Evolutionary conservation across 1,140 invertebrate genomes (phyloP), one percentile per base, ranked within the genome.

Genomic region (Diorhabda sublineata): DNA sequence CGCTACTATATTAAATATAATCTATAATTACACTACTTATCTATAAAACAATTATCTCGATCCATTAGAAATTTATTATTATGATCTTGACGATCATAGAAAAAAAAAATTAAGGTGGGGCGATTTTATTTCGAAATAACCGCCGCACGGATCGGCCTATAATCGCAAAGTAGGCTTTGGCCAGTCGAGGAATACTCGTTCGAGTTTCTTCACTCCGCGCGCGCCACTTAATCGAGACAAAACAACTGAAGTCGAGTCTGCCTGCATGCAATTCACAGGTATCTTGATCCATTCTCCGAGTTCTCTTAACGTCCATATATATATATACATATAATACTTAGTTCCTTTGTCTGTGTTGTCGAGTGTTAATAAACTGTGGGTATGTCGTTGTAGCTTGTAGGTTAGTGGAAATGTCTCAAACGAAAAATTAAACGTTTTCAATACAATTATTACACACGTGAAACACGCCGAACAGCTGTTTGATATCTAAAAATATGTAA

Each of bases 191-290:
- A 62, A 62, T 62, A 42, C 61, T 44, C 61, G 61, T 62, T 52
- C n/a, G n/a, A 6, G 47, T 52, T 52, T 62, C 61, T 62, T 45
- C 61, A 62, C 61, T 62, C 61, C 61, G 61, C 61, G 61, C 61
- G 8, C 43, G 42, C n/a, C 44, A 11, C 42, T 62, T 44, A 52
- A 52, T 52, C 61, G 61, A 62, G 61, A 62, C 44, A 62, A 62
- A 62, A 62, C 61, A 62, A 44, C 61, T 44, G 6, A 52, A 52
- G 47, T 52, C 47, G n/a, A 44, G 61, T 43, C 61, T 42, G 41
- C 11, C 42, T 43, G 61, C 44, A 52, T 52, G 47, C 47, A 52
- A 52, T 3, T 11, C 61, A 45, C 61, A 62, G 61, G 61, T 62
- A 62, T 62, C 61, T 44, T 43, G 61, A 45, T 62, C 61, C 44